Conservation (phyloP, 1,140 invertebrate genomes). For the Neoseiulus cucumeris region DNA sequence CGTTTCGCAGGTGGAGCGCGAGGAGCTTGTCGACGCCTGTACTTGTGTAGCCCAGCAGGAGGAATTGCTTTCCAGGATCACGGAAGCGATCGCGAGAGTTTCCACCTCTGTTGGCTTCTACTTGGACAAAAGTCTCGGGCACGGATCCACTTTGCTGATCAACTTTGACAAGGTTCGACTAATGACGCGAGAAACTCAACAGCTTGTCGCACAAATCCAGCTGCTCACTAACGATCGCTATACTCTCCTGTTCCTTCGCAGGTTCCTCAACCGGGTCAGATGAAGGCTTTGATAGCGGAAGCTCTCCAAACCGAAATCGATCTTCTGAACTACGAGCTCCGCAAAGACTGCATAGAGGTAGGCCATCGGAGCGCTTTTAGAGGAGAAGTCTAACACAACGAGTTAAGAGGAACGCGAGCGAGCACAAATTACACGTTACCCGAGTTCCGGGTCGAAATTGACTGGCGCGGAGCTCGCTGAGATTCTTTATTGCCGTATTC, state of each 20-base stretch:
- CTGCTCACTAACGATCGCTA: too few species aligned
- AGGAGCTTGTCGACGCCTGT: background rate
- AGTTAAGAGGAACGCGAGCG: too few species aligned
- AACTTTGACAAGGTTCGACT: background rate
- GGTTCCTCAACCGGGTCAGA: background rate
- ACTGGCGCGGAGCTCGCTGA: too few species aligned
- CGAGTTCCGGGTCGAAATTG: too few species aligned
- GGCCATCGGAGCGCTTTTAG: background rate
- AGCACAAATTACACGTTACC: too few species aligned
- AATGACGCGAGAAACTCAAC: too few species aligned
- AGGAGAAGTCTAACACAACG: too few species aligned
- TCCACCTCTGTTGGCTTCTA: slow-evolving; percentile 8
- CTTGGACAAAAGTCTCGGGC: background rate
- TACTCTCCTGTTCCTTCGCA: too few species aligned
- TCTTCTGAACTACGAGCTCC: slow-evolving; percentile 2
- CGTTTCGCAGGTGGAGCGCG: too few species aligned
- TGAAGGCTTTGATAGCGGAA: background rate
- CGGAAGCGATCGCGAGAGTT: slow-evolving; percentile 1
- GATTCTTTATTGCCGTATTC: background rate
- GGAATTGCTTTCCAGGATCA: background rate
- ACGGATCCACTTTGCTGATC: slow-evolving; percentile 3
- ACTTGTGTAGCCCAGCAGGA: background rate
- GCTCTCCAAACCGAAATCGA: slow-evolving; percentile 2
- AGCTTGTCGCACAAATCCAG: too few species aligned
- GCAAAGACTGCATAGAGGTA: slow-evolving; percentile 5